Percentiles rank a stretch among this genome's conserved stretches.
These are phyloP conservation scores for Amiota minor DNA, from an alignment of 2,888 invertebrate species.

Conservation along the genomic window DNA sequence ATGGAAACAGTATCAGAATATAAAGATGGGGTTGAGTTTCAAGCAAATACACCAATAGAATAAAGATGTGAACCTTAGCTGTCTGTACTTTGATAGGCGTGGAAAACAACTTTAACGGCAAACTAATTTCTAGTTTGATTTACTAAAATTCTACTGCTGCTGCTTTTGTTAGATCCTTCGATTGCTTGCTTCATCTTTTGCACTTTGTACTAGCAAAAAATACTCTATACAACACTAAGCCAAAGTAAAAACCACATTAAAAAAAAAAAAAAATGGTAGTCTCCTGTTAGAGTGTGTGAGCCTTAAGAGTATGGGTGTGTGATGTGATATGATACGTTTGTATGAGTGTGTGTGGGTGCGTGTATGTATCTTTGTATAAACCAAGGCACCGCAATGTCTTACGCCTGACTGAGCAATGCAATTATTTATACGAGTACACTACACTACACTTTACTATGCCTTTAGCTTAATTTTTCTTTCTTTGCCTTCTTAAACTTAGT, in stretches of 20 bases:
- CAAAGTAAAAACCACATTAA: too few relatives aligned
- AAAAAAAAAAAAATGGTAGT: not conserved
- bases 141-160: slow-evolving; percentile 2
- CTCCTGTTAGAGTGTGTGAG: not conserved
- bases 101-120: slow-evolving; percentile 3
- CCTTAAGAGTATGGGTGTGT: too few relatives aligned
- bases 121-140: not conserved
- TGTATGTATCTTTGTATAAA: slow-evolving; percentile 21
- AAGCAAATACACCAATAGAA: not conserved
- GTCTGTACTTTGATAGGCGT: not conserved
- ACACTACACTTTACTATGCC: not conserved
- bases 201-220: too few relatives aligned
- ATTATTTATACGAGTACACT: slow-evolving; percentile 69
- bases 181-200: too few relatives aligned
- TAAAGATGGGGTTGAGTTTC: not conserved
- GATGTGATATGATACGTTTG: not conserved
- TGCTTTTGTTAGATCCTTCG: slow-evolving; percentile 19
- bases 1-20: too few relatives aligned
- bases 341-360: not conserved
- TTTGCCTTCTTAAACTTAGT: slow-evolving; percentile 51
- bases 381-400: slow-evolving; percentile 49
- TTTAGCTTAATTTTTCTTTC: not conserved
- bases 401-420: slow-evolving; percentile 66
- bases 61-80: not conserved
- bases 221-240: too few relatives aligned